Evolutionary conservation across 2,113 vertebrate genomes (phyloP), one percentile per base, ranked within the genome.

Genomic region (Cranoglanis bouderius): DNA sequence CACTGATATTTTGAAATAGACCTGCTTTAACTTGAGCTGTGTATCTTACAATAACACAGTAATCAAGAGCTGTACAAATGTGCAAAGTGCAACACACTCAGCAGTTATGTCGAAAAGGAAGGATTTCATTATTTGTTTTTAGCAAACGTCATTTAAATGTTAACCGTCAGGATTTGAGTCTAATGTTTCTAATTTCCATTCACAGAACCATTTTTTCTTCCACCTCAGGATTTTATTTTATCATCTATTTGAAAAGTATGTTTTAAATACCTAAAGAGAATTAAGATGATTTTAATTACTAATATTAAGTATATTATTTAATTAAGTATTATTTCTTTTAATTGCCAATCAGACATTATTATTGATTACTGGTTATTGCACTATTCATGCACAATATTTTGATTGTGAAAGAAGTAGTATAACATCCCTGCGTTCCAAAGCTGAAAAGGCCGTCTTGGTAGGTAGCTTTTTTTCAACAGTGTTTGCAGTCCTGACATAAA

Each of bases 51-150:
- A 2, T 18, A 35, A n/a, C 26, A 75, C n/a, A 19, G 21, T 46
- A 46, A 46, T 78, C 7, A 46, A 80, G 43, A 53, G 32, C 32
- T 21, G 40, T 77, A 61, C 29, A 78, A n/a, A 51, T n/a, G 43
- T 51, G 7, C 70, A 43, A 12, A 43, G 38, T 77, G 1, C 74
- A 61, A 49, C 26, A 35, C 55, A 21, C 4, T 6, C 13, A 35
- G 55, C 75, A 53, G 29, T 61, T 26, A 53, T 32, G 14, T 16
- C 3, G 1, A 74, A 35, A 19, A 46, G 82, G 57, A 65, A n/a
- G 2, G 14, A 70, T 83, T 83, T 16, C 82, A 74, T 87, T 75
- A 32, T 74, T 55, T 75, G 24, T 75, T 86, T 86, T n/a, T n/a
- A 61, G 29, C 57, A 63, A 63, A 38, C n/a, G n/a, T 1, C 1